These are phyloP conservation scores for Spea hammondii DNA, from an alignment of 2,797 vertebrate species.

Conservation along the genomic window DNA sequence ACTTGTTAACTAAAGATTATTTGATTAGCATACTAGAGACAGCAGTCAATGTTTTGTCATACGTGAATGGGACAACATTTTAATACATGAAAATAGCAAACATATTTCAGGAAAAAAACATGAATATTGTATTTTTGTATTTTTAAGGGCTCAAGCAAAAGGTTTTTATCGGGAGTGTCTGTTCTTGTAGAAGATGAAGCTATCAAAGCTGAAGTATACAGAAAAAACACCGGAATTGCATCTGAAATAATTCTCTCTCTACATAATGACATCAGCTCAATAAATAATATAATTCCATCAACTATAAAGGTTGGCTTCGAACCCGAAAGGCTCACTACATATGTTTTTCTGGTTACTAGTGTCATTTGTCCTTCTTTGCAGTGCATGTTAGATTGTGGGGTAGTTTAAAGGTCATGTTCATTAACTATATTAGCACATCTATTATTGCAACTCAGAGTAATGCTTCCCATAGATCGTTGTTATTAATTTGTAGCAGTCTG, in stretches of 20 bases:
- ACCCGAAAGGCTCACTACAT: conserved; percentile 18
- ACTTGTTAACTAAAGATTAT: too few relatives aligned
- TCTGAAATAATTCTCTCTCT: conserved; percentile 60
- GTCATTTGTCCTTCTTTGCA: conserved; percentile 13
- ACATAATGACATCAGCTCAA: conserved; percentile 65
- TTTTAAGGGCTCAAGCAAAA: conserved; percentile 60
- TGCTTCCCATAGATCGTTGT: background rate
- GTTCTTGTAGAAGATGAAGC: conserved; percentile 61
- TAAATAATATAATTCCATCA: conserved; percentile 65
- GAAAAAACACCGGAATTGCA: conserved; percentile 55
- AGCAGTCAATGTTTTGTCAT: too few relatives aligned
- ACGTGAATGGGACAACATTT: too few relatives aligned
- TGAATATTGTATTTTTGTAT: conserved; percentile 27
- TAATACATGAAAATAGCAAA: too few relatives aligned
- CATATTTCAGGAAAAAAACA: too few relatives aligned
- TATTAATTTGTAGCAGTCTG: too few relatives aligned
- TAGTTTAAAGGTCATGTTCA: conserved; percentile 33
- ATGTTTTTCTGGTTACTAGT: conserved; percentile 1
- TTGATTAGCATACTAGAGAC: too few relatives aligned
- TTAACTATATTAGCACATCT: conserved; percentile 37
- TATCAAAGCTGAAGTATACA: conserved; percentile 58
- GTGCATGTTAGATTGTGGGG: conserved; percentile 20
- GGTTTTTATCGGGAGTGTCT: conserved; percentile 58
- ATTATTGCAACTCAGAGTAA: conserved; percentile 22
- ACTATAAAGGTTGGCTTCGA: conserved; percentile 66